Conservation (phyloP, 1,140 invertebrate species). For the Hyposmocoma kahamanoa region DNA sequence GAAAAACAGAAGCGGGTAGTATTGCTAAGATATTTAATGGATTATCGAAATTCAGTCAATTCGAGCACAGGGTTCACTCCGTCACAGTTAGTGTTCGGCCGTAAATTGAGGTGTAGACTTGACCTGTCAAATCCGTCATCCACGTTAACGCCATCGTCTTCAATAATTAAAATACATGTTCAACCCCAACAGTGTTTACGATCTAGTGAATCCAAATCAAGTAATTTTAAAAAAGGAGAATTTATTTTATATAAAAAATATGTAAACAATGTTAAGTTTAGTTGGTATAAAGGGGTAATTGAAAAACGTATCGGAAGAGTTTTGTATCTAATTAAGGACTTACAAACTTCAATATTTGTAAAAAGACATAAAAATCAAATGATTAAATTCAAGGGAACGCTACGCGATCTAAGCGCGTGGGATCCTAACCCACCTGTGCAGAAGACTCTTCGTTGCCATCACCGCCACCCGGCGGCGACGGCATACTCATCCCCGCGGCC, state of each 20-base stretch:
- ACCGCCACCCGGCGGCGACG: neutral
- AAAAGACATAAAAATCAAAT: slow-evolving; percentile 9
- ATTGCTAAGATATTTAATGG: slow-evolving; percentile 1
- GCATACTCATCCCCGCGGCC: neutral
- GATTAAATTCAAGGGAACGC: neutral
- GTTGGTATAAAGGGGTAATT: slow-evolving; percentile 4
- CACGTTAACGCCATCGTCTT: neutral
- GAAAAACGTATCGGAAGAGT: slow-evolving; percentile 5
- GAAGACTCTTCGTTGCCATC: neutral
- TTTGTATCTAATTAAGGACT: slow-evolving; percentile 5
- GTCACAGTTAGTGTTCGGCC: slow-evolving; percentile 3
- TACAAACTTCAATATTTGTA: neutral
- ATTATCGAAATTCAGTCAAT: slow-evolving; percentile 8
- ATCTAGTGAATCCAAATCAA: neutral
- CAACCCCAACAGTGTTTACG: neutral
- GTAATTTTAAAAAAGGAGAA: neutral
- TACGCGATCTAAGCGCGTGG: neutral
- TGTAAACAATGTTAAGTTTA: slow-evolving; percentile 2
- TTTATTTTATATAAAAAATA: slow-evolving; percentile 6
- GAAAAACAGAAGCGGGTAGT: neutral
- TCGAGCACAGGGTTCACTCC: slow-evolving; percentile 5
- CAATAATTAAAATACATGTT: neutral
- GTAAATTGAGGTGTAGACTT: neutral
- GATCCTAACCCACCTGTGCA: too few species aligned
- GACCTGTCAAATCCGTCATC: neutral